These are phyloP conservation scores for Gymnocypris eckloni DNA, from an alignment of 2,797 vertebrate species.

Conservation along the genomic window DNA sequence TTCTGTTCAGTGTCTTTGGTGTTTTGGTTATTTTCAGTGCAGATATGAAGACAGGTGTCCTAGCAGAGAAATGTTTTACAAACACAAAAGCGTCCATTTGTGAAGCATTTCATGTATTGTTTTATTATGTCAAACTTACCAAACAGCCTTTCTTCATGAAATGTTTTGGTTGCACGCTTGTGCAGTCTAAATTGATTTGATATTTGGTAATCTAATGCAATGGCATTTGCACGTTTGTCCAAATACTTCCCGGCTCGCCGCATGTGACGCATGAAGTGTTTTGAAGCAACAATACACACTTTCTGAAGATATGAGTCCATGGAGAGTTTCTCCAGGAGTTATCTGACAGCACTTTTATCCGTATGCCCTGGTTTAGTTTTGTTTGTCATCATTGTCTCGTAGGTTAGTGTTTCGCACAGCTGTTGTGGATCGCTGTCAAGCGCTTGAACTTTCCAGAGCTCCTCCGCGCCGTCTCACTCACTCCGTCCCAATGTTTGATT, in stretches of 20 bases:
- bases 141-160: neutral
- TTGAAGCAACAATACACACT: neutral
- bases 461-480: neutral
- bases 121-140: neutral
- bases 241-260: neutral
- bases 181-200: neutral
- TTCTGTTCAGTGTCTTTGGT: neutral
- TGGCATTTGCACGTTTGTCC: neutral
- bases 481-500: constrained; percentile 38
- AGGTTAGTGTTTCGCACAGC: constrained; percentile 32
- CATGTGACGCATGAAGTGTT: constrained; percentile 10
- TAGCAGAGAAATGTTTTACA: neutral
- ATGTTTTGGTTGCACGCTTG: neutral
- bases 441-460: constrained; percentile 44
- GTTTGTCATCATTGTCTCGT: constrained; percentile 59
- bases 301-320: neutral
- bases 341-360: constrained; percentile 1
- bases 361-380: constrained; percentile 15
- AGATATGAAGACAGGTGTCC: neutral
- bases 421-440: constrained; percentile 1
- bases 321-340: neutral
- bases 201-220: neutral
- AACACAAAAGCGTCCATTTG: neutral
- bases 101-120: neutral
- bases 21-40: neutral